Conservation (phyloP, 2,113 vertebrate species). For the Rhegmatorhina hoffmannsi region DNA sequence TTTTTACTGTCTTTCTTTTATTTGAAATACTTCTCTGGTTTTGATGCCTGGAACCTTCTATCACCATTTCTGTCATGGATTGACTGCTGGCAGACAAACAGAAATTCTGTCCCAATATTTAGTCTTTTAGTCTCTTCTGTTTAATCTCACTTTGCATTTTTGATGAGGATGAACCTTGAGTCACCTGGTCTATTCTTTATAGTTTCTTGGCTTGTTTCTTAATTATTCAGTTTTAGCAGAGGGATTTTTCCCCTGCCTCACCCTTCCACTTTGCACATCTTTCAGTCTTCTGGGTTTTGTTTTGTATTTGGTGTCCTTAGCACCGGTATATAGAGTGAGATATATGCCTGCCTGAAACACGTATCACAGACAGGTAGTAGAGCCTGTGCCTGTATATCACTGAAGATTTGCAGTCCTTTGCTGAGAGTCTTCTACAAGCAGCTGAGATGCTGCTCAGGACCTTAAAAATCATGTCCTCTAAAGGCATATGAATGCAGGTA, state of each 20-base stretch:
- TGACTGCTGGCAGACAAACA: not conserved
- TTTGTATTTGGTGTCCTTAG: not conserved
- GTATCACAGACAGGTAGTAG: not conserved
- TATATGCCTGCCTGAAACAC: too few species aligned
- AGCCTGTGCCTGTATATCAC: not conserved
- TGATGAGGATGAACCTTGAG: not conserved
- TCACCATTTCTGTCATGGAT: not conserved
- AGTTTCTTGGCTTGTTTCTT: not conserved
- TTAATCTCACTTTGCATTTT: not conserved
- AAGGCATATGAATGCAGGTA: not conserved
- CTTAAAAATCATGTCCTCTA: not conserved
- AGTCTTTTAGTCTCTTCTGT: not conserved
- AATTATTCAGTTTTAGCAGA: not conserved
- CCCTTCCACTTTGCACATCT: not conserved
- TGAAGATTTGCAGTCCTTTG: not conserved
- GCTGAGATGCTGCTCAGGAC: not conserved
- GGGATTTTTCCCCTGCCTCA: not conserved
- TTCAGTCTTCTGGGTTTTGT: not conserved
- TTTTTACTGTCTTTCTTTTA: constrained; percentile 11
- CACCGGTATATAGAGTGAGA: not conserved
- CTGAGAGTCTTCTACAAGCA: not conserved
- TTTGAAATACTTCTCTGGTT: not conserved
- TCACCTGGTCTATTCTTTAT: not conserved
- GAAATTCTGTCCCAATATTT: not conserved
- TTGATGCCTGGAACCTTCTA: constrained; percentile 21